Evolutionary conservation across 1,140 invertebrate species (phyloP), one percentile per base, ranked within the genome.

Genomic region (Probaryconus sp.): DNA sequence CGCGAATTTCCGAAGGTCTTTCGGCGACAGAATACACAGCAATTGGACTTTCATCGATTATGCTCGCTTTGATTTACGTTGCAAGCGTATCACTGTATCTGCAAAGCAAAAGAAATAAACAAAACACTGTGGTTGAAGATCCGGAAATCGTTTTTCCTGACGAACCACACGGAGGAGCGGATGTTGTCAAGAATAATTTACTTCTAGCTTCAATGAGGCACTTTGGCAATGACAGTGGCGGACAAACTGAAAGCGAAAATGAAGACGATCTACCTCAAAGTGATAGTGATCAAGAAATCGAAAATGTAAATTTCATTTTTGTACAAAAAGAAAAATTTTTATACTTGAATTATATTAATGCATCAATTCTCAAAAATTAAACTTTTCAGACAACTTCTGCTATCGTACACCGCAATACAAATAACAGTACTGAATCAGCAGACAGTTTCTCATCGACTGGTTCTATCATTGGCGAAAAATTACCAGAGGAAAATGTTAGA

Each of bases 1-100:
- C 89, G n/a, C 90, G 91, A 38, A 88, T 89, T 0, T 83, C 88
- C 0, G 85, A 89, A 42, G 90, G 91, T 40, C 87, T 93, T 18
- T 91, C 89, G 6, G 86, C 90, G 4, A 89, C 91, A 0, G 94
- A 96, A 81, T 95, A 95, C 70, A 89, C 95, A 0, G 93, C 94
- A 0, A 95, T 96, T 35, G 94, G 93, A 6, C 89, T 95, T 5
- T 94, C 93, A 69, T 93, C 94, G 1, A 87, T 95, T 21, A 87
- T 95, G 1, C 86, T 96, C 2, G 94, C 94, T 0, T 85, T 96
- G 7, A 93, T 95, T 69, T 96, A 96, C 77, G 91, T 96, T 1
- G 92, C 93, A 0, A 95, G 94, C 7, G 92, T 96, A 3, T 92
- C 94, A 13, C 87, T 95, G 0, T 96, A 95, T 79, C 81, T 96